These are phyloP conservation scores for human DNA, from an alignment of 2,113 vertebrate genomes.

Conservation along the genomic window DNA sequence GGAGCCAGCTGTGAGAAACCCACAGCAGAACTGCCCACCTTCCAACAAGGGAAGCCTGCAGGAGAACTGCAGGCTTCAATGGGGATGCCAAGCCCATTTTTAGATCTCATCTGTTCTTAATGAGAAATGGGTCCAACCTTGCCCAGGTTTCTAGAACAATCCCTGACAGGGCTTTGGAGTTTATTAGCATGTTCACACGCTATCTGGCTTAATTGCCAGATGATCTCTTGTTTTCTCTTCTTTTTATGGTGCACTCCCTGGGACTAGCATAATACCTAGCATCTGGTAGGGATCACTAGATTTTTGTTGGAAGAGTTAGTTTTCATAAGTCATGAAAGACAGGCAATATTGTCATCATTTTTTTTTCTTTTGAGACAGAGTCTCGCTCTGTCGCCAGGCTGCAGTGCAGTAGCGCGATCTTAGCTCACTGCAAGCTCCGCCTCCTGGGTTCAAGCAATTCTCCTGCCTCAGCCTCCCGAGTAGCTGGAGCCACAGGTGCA, in stretches of 20 bases:
- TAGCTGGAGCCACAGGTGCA: no score
- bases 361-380: background rate
- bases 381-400: background rate
- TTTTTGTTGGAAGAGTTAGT: background rate
- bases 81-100: constrained; percentile 42
- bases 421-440: background rate
- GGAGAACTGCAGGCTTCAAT: background rate
- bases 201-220: background rate
- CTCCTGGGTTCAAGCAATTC: background rate
- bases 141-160: constrained; percentile 45
- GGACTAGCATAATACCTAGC: background rate
- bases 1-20: constrained; percentile 47
- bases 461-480: no score
- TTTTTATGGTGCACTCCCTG: background rate
- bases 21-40: constrained; percentile 9
- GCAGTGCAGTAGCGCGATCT: background rate
- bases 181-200: background rate
- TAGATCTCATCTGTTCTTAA: constrained; percentile 59
- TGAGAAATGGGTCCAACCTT: constrained; percentile 36
- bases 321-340: background rate
- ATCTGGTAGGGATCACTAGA: background rate
- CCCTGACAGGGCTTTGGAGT: background rate
- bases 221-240: background rate
- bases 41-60: background rate
- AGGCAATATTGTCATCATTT: background rate